Base-by-base conservation (phyloP, 2,888 invertebrate species). In the Drosophila testacea region DNA sequence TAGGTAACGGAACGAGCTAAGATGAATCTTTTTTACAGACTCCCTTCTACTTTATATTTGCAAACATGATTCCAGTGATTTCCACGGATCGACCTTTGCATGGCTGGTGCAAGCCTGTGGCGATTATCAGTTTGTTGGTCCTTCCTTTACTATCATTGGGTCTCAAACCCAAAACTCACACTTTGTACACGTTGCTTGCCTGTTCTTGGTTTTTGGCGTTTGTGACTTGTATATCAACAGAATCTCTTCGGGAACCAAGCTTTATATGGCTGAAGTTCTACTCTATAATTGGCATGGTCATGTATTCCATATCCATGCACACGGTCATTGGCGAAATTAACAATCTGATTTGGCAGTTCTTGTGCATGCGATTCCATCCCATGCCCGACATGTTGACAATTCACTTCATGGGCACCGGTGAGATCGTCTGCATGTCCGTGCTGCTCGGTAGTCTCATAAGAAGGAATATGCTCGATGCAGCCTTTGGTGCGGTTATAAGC, bases 31-130 rank as follows among this genome's bases (percentile, higher is more conserved):
- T 9, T 4, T 27, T 1, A 1, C 39, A 84, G 85, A 2, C 34
- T 3, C 86, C 81, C 0, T 6, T 50, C 4, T 83, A 65, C 28
- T 80, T 75, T 30, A 0, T 78, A 1, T n/a, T 68, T 11, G 81
- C 83, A 38, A 69, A 70, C 28, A 4, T 73, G 0, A 62, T 83
- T 13, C 76, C 86, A 0, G 83, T 83, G 1, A 38, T 73, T 7
- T 28, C 67, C 13, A 48, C 10, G 6, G 9, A 48, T 0, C 56
- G 74, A 0, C 51, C 48, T 0, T 30, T 74, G 46, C 4, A 28
- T 0, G 83, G 86, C 22, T 86, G 83, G 79, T 70, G 72, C 30
- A 86, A 83, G 28, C 28, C 38, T 3, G 50, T 81, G 0, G 48
- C 38, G 6, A 54, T 61, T 13, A 1, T 62, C 2, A 54, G 64